Conservation (phyloP, 1,140 invertebrate species). For the Ceratoteleas bidentatus region DNA sequence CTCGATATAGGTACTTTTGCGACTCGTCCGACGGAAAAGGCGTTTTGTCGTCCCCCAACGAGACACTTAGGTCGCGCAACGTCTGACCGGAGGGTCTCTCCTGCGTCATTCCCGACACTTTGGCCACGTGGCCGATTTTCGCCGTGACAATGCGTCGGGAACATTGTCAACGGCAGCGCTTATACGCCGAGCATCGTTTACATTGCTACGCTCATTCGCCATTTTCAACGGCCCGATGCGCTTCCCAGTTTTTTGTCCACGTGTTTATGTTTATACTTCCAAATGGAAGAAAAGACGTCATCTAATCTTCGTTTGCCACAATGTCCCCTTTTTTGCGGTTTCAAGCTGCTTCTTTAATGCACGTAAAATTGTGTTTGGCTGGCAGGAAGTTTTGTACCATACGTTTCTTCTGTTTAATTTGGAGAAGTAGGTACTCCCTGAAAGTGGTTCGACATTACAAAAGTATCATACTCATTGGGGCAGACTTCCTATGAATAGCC, state of each 20-base stretch:
- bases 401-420: background rate
- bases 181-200: constrained; percentile 40
- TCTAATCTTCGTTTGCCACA: constrained; percentile 17
- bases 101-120: constrained; percentile 61
- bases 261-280: constrained; percentile 38
- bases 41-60: constrained; percentile 41
- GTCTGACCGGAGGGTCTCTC: constrained; percentile 63
- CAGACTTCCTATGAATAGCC: too few relatives aligned
- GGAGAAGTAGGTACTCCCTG: too few relatives aligned
- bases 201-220: constrained; percentile 33
- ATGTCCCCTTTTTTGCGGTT: constrained; percentile 28
- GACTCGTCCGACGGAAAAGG: constrained; percentile 66
- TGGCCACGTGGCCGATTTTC: constrained; percentile 69
- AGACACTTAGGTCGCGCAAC: constrained; percentile 58
- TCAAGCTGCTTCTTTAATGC: constrained; percentile 10
- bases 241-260: constrained; percentile 26
- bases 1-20: constrained; percentile 42
- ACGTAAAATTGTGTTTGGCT: constrained; percentile 18
- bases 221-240: constrained; percentile 31
- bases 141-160: constrained; percentile 66
- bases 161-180: constrained; percentile 68
- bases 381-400: constrained; percentile 1
- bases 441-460: too few relatives aligned
- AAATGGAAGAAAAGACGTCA: constrained; percentile 23
- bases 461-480: too few relatives aligned